Evolutionary conservation across 2,797 vertebrate genomes (phyloP).

Genomic region (Bryconaethiops microstoma): DNA sequence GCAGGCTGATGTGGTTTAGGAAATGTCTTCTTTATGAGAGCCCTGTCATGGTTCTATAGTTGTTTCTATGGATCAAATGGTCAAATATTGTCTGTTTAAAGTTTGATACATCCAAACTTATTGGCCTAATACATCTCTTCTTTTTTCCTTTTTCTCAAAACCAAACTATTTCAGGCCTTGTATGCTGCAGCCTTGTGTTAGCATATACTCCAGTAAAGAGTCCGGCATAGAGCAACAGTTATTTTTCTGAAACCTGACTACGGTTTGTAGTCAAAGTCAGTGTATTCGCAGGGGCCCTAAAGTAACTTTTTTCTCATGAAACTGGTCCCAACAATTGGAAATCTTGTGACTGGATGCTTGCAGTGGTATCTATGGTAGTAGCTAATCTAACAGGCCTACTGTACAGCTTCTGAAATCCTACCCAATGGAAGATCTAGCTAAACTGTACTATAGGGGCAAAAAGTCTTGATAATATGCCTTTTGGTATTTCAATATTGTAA

Average conservation of each 20-base stretch:
- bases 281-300: neutral
- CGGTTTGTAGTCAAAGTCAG: neutral
- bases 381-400: neutral
- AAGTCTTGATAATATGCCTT: too few species aligned
- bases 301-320: neutral
- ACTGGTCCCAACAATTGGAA: neutral
- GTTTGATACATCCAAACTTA: neutral
- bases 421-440: neutral
- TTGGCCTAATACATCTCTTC: neutral
- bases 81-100: neutral
- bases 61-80: neutral
- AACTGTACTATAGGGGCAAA: too few species aligned
- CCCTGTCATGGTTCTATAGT: neutral
- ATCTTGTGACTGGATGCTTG: neutral
- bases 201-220: too few species aligned
- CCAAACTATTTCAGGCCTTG: neutral
- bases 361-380: neutral
- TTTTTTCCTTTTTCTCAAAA: neutral
- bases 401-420: neutral
- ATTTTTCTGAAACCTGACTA: neutral
- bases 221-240: too few species aligned
- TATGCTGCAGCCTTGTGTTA: neutral
- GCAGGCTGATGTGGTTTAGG: neutral
- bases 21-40: constrained; percentile 19
- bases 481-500: too few species aligned